Conservation (phyloP, 2,113 vertebrate genomes). For the Chrysemys picta region DNA sequence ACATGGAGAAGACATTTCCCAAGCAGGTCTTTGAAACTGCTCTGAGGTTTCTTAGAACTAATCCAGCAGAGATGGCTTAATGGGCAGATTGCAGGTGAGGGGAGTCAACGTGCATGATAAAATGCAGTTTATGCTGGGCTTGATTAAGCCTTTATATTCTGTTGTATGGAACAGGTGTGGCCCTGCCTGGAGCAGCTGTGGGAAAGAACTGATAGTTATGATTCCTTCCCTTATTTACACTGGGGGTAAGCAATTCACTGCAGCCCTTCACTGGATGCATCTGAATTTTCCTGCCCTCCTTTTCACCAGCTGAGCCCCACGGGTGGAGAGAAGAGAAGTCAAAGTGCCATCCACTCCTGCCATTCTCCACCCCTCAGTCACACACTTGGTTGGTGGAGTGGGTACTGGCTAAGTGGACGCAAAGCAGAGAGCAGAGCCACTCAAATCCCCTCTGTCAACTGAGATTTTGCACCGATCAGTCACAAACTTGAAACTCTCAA, state of each 20-base stretch:
- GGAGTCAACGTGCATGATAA: constrained; percentile 7
- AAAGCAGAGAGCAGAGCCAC: neutral
- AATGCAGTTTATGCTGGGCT: constrained; percentile 43
- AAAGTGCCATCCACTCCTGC: neutral
- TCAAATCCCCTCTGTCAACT: neutral
- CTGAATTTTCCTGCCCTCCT: neutral
- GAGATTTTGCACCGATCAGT: neutral
- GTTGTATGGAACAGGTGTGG: neutral
- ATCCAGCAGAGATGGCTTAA: constrained; percentile 17
- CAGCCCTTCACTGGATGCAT: neutral
- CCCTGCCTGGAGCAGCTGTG: neutral
- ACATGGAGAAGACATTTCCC: neutral
- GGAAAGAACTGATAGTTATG: fast-evolving
- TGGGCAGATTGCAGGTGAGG: neutral
- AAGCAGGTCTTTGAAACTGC: neutral
- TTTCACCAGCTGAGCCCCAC: neutral
- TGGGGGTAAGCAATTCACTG: neutral
- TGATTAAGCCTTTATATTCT: constrained; percentile 29
- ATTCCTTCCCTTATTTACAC: neutral
- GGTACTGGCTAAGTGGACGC: neutral
- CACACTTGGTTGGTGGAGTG: neutral
- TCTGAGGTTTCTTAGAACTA: constrained; percentile 31
- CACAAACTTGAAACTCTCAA: neutral
- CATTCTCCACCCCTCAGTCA: neutral
- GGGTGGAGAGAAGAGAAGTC: neutral